phyloP scores from a whole-genome alignment of 2,888 invertebrate genomes.

The Eupithecia centaureata region DNA sequence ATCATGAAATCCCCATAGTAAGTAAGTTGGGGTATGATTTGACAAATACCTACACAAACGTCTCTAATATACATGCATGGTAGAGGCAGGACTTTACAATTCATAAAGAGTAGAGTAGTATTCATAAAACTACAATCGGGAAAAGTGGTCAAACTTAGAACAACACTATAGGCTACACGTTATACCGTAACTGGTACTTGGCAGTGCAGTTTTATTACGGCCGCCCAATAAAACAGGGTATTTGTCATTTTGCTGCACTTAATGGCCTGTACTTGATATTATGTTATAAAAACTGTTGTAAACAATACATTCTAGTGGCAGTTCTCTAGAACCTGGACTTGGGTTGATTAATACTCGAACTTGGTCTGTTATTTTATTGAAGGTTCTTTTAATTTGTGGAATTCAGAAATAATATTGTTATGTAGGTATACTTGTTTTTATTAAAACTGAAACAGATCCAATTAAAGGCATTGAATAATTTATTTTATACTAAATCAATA shows the following conservation, averaged over 20 bases:
- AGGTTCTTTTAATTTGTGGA: background rate
- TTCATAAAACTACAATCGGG: background rate
- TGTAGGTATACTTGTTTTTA: too few relatives aligned
- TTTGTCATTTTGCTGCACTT: conserved; percentile 42
- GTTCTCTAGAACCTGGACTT: conserved; percentile 6
- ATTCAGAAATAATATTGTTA: background rate
- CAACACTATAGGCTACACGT: conserved; percentile 16
- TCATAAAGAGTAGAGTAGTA: too few relatives aligned
- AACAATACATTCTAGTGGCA: conserved; percentile 19
- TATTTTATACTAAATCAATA: too few relatives aligned
- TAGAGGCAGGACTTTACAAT: too few relatives aligned
- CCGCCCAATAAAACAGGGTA: conserved; percentile 39
- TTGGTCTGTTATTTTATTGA: background rate
- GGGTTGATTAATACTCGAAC: background rate
- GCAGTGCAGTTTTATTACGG: conserved; percentile 37
- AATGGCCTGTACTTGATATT: conserved; percentile 39
- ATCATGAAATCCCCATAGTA: too few relatives aligned
- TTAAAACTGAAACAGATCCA: too few relatives aligned
- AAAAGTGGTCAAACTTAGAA: background rate
- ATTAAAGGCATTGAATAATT: too few relatives aligned
- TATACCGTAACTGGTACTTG: conserved; percentile 10
- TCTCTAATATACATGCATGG: too few relatives aligned
- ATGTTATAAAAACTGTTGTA: conserved; percentile 32
- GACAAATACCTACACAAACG: too few relatives aligned
- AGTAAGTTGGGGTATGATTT: too few relatives aligned